Evolutionary conservation across 2,888 invertebrate genomes (phyloP).

Genomic region (Poecilus cupreus): DNA sequence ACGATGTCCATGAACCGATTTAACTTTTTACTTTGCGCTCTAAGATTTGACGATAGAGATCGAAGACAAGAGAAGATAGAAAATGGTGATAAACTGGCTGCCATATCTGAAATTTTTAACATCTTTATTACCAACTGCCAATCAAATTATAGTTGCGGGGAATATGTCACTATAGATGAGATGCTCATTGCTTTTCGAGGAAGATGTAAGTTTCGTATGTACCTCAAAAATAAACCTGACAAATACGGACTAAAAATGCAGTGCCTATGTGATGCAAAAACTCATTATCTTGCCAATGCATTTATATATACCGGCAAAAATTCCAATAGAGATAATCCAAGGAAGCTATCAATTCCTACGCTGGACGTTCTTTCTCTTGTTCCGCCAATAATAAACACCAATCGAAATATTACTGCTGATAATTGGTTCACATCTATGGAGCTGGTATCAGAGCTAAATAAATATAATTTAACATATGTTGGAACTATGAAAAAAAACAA

Average conservation of each 20-base stretch:
- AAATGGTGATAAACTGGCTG: constrained; percentile 24
- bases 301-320: constrained; percentile 16
- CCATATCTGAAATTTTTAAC: constrained; percentile 30
- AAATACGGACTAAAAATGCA: no score
- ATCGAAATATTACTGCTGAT: constrained; percentile 64
- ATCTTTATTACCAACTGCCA: constrained; percentile 44
- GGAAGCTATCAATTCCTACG: constrained; percentile 61
- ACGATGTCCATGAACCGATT: constrained; percentile 38
- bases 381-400: constrained; percentile 59
- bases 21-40: constrained; percentile 32
- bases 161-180: constrained; percentile 43
- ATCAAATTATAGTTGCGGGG: constrained; percentile 26
- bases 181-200: constrained; percentile 36
- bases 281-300: constrained; percentile 11
- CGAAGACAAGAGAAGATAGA: constrained; percentile 23
- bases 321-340: constrained; percentile 62
- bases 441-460: constrained; percentile 62
- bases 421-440: constrained; percentile 64
- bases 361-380: constrained; percentile 60
- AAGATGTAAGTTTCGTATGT: constrained; percentile 12
- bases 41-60: constrained; percentile 47
- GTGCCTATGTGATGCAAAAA: no score
- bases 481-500: constrained; percentile 64
- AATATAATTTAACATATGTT: constrained; percentile 62
- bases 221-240: neutral